These are phyloP conservation scores for Epirrhoe tristata DNA, from an alignment of 2,888 invertebrate species.

Conservation along the genomic window DNA sequence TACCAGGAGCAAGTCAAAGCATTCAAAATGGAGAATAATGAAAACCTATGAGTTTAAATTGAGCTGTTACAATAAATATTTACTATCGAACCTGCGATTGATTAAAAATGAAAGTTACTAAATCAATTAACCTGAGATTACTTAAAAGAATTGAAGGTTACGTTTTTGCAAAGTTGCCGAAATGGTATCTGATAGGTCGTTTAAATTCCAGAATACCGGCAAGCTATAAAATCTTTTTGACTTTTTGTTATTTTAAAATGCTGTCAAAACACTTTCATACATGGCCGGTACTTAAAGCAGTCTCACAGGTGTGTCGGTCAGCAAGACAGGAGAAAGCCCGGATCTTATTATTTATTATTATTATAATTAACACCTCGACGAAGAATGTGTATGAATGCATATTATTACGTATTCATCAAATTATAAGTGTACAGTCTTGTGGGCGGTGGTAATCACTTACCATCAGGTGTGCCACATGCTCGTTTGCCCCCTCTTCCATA, in stretches of 20 bases:
- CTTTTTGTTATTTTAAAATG: background rate
- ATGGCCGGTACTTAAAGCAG: background rate
- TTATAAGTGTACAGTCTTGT: background rate
- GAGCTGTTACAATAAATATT: slow-evolving; percentile 34
- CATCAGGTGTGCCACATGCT: no score
- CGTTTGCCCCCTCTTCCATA: no score
- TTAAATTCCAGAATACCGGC: background rate
- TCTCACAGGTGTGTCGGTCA: slow-evolving; percentile 21
- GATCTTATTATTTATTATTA: slow-evolving; percentile 43
- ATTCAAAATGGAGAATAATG: slow-evolving; percentile 57
- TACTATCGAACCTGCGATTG: slow-evolving; percentile 17
- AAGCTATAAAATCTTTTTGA: background rate
- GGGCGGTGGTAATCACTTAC: no score
- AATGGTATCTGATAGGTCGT: background rate
- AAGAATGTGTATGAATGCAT: slow-evolving; percentile 38
- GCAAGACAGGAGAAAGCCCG: slow-evolving; percentile 43
- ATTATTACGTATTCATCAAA: slow-evolving; percentile 28
- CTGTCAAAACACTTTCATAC: background rate
- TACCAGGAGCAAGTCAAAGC: slow-evolving; percentile 76
- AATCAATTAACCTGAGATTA: slow-evolving; percentile 19
- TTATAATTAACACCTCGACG: slow-evolving; percentile 43
- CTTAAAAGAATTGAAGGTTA: slow-evolving; percentile 9
- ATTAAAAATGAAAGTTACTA: slow-evolving; percentile 30
- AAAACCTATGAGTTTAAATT: slow-evolving; percentile 26
- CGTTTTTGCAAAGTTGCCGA: background rate